Base-by-base conservation (phyloP, 1,140 invertebrate genomes). In the Drosophila kohkoa region DNA sequence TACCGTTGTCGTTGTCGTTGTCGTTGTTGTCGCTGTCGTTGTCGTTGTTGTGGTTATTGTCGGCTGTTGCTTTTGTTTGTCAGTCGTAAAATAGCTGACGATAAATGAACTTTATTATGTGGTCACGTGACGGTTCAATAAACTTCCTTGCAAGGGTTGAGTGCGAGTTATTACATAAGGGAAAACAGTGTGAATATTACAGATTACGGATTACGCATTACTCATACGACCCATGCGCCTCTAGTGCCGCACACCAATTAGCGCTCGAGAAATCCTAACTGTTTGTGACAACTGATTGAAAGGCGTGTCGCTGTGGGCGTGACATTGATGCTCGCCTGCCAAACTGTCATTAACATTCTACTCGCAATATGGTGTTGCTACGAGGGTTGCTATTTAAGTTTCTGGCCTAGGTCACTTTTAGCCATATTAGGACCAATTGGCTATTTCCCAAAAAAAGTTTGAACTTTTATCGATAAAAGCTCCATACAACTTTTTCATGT, bases 61-160 rank as follows among this genome's bases (percentile, higher is more conserved):
- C 28, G 28, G 28, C 10, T 74, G 20, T 72, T 81, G 32, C 7
- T 43, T 38, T 58, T 81, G 16, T 41, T 62, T 55, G 43, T 5
- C 32, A 43, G 48, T 76, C 66, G 62, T 72, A 57, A 75, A 67
- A 66, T 52, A 51, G n/a, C 58, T 49, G 5, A 48, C 65, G 57
- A 58, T 65, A 70, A 75, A 75, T 54, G 59, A 70, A 57, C 49
- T 59, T 54, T 52, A 32, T 51, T 43, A 38, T 55, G 54, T 58
- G 35, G 77, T 85, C 81, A 85, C 81, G 81, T 85, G 77, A 81
- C 73, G 49, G 68, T 77, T 83, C 57, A 81, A 81, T 77, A 74
- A 45, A 71, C 73, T 62, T 16, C 20, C 48, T 15, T 15, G 8
- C 30, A 30, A 13, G 10, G 30, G 8, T 41, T 59, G 28, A 58